These are phyloP conservation scores for Cricetomys ansorgei DNA, from an alignment of 2,113 vertebrate genomes.

Conservation along the genomic window DNA sequence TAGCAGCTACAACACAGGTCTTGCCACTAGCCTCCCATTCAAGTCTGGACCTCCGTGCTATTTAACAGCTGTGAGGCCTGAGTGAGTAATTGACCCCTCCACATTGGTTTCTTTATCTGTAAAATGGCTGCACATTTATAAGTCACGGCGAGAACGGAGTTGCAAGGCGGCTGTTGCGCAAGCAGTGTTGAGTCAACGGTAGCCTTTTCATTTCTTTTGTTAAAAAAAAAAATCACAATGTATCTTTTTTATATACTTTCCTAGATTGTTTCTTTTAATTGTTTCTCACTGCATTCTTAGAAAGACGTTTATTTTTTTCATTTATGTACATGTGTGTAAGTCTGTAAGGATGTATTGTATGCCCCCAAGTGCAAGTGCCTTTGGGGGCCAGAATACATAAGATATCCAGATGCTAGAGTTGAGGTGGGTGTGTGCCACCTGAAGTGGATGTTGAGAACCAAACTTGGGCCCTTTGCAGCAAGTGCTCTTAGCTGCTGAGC, in stretches of 20 bases:
- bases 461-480: background rate
- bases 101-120: conserved; percentile 42
- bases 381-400: too few species aligned
- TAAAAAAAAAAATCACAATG: background rate
- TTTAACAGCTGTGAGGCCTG: background rate
- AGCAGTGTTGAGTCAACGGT: background rate
- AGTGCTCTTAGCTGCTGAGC: background rate
- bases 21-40: background rate
- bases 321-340: background rate
- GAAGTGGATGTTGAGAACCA: background rate
- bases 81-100: background rate
- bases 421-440: background rate
- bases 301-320: background rate
- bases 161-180: background rate
- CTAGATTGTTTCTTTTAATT: background rate
- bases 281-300: background rate
- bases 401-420: background rate
- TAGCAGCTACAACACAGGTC: background rate
- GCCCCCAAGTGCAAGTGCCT: background rate
- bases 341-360: background rate
- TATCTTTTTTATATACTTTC: background rate
- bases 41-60: background rate
- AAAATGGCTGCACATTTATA: conserved; percentile 8
- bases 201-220: background rate
- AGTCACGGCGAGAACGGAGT: background rate